These are phyloP conservation scores for Dunckerocampus dactyliophorus DNA, from an alignment of 2,113 vertebrate species.

Conservation along the genomic window DNA sequence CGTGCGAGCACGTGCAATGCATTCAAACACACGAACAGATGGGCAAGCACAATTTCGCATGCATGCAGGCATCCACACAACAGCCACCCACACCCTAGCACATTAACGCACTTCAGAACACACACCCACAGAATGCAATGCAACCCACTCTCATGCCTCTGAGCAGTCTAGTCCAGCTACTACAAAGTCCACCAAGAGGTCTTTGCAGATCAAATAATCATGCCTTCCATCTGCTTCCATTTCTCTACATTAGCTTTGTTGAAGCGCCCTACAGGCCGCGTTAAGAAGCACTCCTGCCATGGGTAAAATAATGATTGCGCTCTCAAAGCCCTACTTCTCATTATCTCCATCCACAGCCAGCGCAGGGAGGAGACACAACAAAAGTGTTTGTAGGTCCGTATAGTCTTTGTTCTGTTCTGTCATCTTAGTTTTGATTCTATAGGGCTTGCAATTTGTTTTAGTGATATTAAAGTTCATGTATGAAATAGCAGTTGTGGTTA, in stretches of 20 bases:
- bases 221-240: slow-evolving; percentile 64
- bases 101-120: slow-evolving; percentile 22
- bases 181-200: slow-evolving; percentile 65
- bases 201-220: slow-evolving; percentile 68
- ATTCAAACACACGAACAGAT: slow-evolving; percentile 45
- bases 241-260: slow-evolving; percentile 57
- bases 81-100: slow-evolving; percentile 40
- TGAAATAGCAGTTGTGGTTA: too few species aligned
- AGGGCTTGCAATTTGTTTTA: slow-evolving; percentile 14
- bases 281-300: slow-evolving; percentile 47
- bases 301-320: slow-evolving; percentile 64
- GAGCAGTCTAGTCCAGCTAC: slow-evolving; percentile 51
- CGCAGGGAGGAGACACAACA: slow-evolving; percentile 32
- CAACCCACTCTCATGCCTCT: slow-evolving; percentile 49
- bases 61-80: slow-evolving; percentile 19
- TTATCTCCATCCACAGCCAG: slow-evolving; percentile 51
- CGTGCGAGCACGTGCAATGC: slow-evolving; percentile 15
- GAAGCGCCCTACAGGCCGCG: slow-evolving; percentile 53
- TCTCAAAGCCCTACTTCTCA: slow-evolving; percentile 48
- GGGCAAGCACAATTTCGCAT: slow-evolving; percentile 27
- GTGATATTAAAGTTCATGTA: slow-evolving; percentile 4
- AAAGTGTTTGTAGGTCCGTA: slow-evolving; percentile 24
- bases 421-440: slow-evolving; percentile 26
- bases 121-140: slow-evolving; percentile 25
- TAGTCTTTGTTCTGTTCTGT: slow-evolving; percentile 19